Percentiles rank a stretch among this genome's conserved stretches.
These are phyloP conservation scores for Tetragonula clypearis DNA, from an alignment of 1,140 invertebrate species.

Conservation along the genomic window DNA sequence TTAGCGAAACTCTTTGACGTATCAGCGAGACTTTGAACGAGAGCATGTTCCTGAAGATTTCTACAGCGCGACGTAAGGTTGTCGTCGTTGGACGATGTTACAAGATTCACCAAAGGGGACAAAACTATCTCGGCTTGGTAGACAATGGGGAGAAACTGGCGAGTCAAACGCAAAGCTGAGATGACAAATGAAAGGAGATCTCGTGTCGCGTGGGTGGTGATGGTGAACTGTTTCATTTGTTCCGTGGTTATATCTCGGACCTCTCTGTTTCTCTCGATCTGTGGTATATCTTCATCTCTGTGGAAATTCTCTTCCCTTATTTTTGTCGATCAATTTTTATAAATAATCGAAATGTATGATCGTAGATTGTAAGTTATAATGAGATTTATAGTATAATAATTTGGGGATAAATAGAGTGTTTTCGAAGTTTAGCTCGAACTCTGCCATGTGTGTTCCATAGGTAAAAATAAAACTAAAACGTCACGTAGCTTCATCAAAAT, in stretches of 20 bases:
- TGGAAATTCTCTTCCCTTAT: no score
- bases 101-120: slow-evolving; percentile 48
- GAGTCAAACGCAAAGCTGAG: slow-evolving; percentile 76
- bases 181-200: slow-evolving; percentile 78
- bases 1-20: no score
- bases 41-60: not conserved
- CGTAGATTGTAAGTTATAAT: no score
- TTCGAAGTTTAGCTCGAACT: no score
- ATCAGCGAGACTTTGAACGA: not conserved
- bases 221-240: slow-evolving; percentile 61
- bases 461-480: no score
- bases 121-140: slow-evolving; percentile 69
- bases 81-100: slow-evolving; percentile 9
- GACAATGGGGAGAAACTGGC: slow-evolving; percentile 73
- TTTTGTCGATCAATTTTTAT: no score
- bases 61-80: no score
- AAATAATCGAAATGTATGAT: no score
- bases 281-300: not conserved
- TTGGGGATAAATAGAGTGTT: no score
- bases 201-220: slow-evolving; percentile 45
- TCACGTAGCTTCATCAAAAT: no score
- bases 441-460: no score
- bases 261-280: not conserved
- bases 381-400: no score
- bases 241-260: slow-evolving; percentile 49